Percentiles rank a stretch among this genome's conserved stretches.
These are phyloP conservation scores for Phrixothrix hirtus DNA, from an alignment of 2,888 invertebrate species.

Conservation along the genomic window DNA sequence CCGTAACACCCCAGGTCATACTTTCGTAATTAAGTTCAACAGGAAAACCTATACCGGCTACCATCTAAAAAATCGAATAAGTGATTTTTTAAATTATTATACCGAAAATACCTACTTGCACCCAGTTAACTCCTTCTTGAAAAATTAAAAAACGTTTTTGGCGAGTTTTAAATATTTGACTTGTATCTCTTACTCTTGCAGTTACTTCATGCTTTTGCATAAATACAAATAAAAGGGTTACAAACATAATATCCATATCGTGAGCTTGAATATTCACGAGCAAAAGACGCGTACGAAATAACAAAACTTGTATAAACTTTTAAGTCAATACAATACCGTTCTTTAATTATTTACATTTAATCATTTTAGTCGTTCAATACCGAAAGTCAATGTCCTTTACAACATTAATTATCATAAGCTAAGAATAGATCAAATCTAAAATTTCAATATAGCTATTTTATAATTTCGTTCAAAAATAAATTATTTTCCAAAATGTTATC, in stretches of 20 bases:
- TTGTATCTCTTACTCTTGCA: slow-evolving; percentile 13
- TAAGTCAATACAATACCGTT: neutral
- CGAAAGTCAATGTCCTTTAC: too few species aligned
- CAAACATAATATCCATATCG: too few species aligned
- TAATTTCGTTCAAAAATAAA: too few species aligned
- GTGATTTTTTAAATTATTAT: slow-evolving; percentile 5
- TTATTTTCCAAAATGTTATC: too few species aligned
- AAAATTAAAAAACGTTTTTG: slow-evolving; percentile 63
- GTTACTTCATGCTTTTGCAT: neutral
- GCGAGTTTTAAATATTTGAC: slow-evolving; percentile 45
- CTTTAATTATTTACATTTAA: neutral
- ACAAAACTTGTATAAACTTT: neutral
- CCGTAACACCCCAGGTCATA: slow-evolving; percentile 67
- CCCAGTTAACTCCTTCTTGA: slow-evolving; percentile 63
- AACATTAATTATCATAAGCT: too few species aligned
- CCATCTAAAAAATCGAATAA: slow-evolving; percentile 59
- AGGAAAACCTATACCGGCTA: slow-evolving; percentile 69
- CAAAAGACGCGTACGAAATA: too few species aligned
- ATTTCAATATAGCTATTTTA: too few species aligned
- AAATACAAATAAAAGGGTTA: neutral
- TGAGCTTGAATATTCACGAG: too few species aligned
- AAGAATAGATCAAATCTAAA: too few species aligned
- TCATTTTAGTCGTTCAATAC: neutral
- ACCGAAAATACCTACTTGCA: slow-evolving; percentile 58
- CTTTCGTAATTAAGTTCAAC: slow-evolving; percentile 65